phyloP scores from a whole-genome alignment of 2,797 vertebrate species.

The Pampus argenteus region DNA sequence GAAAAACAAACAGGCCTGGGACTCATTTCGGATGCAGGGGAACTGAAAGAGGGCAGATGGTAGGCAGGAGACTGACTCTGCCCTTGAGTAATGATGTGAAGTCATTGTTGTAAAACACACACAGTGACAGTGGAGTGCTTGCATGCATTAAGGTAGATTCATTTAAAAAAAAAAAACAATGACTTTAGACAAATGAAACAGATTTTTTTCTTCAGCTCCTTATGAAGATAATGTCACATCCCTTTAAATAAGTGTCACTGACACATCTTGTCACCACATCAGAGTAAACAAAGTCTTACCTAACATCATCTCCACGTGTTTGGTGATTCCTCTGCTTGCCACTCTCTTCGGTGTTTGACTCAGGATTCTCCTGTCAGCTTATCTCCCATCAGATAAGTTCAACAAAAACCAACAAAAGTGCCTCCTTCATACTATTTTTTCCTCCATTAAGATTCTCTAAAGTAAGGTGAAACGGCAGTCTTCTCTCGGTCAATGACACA shows the following conservation, averaged over 20 bases:
- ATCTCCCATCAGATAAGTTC: slow-evolving; percentile 69
- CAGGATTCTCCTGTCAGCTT: slow-evolving; percentile 43
- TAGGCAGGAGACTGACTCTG: slow-evolving; percentile 58
- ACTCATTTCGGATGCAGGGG: slow-evolving; percentile 60
- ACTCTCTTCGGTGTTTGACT: slow-evolving; percentile 46
- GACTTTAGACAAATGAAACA: slow-evolving; percentile 6
- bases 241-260: slow-evolving; percentile 1
- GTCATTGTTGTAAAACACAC: slow-evolving; percentile 49
- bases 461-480: slow-evolving; percentile 47
- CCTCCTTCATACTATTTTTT: neutral
- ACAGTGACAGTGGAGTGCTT: slow-evolving; percentile 31
- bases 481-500: slow-evolving; percentile 66
- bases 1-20: slow-evolving; percentile 70
- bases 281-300: slow-evolving; percentile 72
- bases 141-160: slow-evolving; percentile 29
- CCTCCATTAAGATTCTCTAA: slow-evolving; percentile 30
- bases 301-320: slow-evolving; percentile 77
- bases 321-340: slow-evolving; percentile 44
- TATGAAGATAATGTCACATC: neutral
- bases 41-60: slow-evolving; percentile 68
- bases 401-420: slow-evolving; percentile 52
- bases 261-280: neutral
- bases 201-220: neutral
- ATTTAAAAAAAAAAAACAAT: neutral
- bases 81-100: slow-evolving; percentile 69